Evolutionary conservation across 2,888 invertebrate genomes (phyloP), one percentile per base, ranked within the genome.

Genomic region (Heliconius aoede): DNA sequence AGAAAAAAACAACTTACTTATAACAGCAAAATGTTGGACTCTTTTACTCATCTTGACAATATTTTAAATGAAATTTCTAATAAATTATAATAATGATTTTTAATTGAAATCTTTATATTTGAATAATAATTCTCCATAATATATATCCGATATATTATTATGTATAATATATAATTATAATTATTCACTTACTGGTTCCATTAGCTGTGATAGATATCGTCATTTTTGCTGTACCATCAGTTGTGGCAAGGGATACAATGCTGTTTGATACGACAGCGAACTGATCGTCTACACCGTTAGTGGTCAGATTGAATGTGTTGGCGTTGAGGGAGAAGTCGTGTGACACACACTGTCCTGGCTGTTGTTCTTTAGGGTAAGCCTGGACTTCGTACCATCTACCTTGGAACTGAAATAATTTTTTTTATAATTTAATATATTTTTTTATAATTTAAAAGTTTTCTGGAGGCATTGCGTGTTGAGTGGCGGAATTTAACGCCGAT

Each of bases 261-360:
- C 88, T 87, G 11, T 78, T 83, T 1, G 83, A 79, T 5, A 82
- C 64, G 3, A 79, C 79, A 2, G 83, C 78, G 60, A 87, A 86
- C 73, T 90, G 90, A 30, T 90, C 85, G 0, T 72, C 78, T 1
- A 93, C 83, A 40, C 84, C 85, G 1, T 84, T 83, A 1, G 90
- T 89, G 4, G 79, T 78, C 7, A 91, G 73, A 76, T 81, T 83
- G n/a, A 90, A 79, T 0, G 32, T 64, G 58, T 83, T 82, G 46
- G 62, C 82, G 4, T 82, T 77, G 9, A 73, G 26, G 0, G 82
- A 79, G 80, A 86, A 90, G 4, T 81, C 78, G 72, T 91, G 90
- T 55, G 79, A 84, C n/a, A 90, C 81, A 72, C 93, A 93, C 4
- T 88, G 85, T 7, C 92, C 91, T 0, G 85, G 76, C 73, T 87